Evolutionary conservation across 2,888 invertebrate genomes (phyloP), one percentile per base, ranked within the genome.

Genomic region (Ochropacha duplaris): DNA sequence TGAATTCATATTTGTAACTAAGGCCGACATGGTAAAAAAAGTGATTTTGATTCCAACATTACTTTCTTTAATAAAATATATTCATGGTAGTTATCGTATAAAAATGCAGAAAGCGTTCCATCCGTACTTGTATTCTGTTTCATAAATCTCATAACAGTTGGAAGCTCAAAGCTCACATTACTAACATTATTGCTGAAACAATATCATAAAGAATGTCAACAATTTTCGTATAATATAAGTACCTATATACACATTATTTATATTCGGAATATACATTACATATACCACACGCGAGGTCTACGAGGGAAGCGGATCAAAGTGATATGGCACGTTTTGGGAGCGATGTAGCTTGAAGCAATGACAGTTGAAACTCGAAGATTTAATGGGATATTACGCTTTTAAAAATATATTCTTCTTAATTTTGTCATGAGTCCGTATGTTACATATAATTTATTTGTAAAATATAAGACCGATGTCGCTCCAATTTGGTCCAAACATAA

Each of bases 81-180:
- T 31, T 12, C 12, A 31, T 31, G 12, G 31, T 31, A 39, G 6
- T n/a, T 19, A 3, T 9, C 19, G 36, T 36, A n/a, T 36, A 44
- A 5, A 44, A 6, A 19, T 19, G 6, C 39, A 44, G 44, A 19
- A 44, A 44, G 44, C 44, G 22, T 22, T 36, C 16, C 19, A 24
- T 57, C n/a, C 31, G 24, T 24, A 24, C 3, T 2, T 24, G 5
- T 34, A 24, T 26, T 55, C 54, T 54, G 64, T 71, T 68, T 65
- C 64, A 67, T 59, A 68, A 72, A 68, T 65, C 68, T 69, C 63
- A 67, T 68, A 66, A 66, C 57, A 59, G 61, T 73, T 67, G 66
- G 58, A 44, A 63, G 57, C 59, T 62, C 55, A 59, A 65, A 67
- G 62, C 56, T 59, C 56, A 63, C 61, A 67, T 65, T 57, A 62